These are phyloP conservation scores for Stenichneumon culpator DNA, from an alignment of 2,888 invertebrate species.

Conservation along the genomic window DNA sequence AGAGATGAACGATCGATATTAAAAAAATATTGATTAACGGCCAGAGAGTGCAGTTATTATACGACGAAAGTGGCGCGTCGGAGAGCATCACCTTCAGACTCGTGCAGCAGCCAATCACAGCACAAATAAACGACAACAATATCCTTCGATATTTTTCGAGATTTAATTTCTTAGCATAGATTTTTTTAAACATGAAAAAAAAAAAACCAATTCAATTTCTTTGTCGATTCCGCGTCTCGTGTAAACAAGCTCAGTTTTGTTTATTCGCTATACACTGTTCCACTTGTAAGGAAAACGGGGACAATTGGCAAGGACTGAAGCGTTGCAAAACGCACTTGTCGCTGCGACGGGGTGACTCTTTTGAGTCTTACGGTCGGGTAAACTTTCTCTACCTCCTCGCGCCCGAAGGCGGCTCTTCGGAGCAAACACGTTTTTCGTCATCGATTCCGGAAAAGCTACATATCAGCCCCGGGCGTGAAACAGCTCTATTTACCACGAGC, in stretches of 20 bases:
- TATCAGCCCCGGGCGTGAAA: background rate
- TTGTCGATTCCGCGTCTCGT: background rate
- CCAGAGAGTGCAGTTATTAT: too few relatives aligned
- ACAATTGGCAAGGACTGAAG: background rate
- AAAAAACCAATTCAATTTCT: background rate
- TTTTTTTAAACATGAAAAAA: too few relatives aligned
- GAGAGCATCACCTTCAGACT: too few relatives aligned
- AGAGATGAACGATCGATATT: too few relatives aligned
- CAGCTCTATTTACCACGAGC: background rate
- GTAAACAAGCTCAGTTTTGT: background rate
- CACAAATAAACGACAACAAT: too few relatives aligned
- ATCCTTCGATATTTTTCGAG: too few relatives aligned
- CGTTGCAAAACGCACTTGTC: background rate
- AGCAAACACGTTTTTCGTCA: slow-evolving; percentile 5
- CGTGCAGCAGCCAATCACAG: too few relatives aligned
- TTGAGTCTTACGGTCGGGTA: background rate
- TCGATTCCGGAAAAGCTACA: slow-evolving; percentile 14
- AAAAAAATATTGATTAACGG: too few relatives aligned
- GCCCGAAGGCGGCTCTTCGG: background rate
- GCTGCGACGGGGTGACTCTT: background rate
- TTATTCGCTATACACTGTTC: background rate
- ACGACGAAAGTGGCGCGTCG: too few relatives aligned
- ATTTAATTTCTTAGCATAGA: too few relatives aligned
- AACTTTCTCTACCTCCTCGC: slow-evolving; percentile 5
- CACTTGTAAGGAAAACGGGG: background rate